phyloP scores from a whole-genome alignment of 2,888 invertebrate genomes.

The Cistogaster globosa region DNA sequence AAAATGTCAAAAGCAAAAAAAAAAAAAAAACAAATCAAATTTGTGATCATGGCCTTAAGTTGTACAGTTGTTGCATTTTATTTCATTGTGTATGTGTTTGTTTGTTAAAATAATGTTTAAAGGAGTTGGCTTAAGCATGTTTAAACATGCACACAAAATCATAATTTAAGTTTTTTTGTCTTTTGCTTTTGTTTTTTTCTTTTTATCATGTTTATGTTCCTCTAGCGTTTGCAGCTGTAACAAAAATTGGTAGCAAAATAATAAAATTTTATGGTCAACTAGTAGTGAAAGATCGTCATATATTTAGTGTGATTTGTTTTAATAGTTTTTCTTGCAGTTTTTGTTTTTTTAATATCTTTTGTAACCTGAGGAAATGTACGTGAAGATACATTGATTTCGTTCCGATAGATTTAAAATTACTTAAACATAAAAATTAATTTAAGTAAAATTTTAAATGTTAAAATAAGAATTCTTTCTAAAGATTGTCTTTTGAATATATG shows the following conservation, averaged over 20 bases:
- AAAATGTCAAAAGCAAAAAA: constrained; percentile 6
- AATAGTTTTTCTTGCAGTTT: constrained; percentile 21
- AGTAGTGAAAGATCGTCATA: constrained; percentile 71
- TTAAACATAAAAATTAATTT: constrained; percentile 53
- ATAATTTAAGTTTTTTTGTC: constrained; percentile 39
- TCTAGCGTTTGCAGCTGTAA: constrained; percentile 54
- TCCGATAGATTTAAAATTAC: constrained; percentile 18
- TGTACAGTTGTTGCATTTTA: constrained; percentile 17
- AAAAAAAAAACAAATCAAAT: constrained; percentile 31
- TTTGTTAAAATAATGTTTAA: constrained; percentile 6
- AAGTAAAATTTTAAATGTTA: constrained; percentile 23
- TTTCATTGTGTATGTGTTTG: constrained; percentile 7
- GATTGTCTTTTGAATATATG: too few species aligned
- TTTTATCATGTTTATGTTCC: constrained; percentile 23
- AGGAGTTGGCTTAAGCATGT: constrained; percentile 55
- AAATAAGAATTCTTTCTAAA: constrained; percentile 27
- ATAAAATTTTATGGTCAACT: constrained; percentile 80
- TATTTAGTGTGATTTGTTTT: constrained; percentile 61
- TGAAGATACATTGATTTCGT: neutral
- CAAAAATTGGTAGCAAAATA: constrained; percentile 77
- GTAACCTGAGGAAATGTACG: constrained; percentile 5
- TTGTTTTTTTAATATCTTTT: neutral
- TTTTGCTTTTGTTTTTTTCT: neutral
- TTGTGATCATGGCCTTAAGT: constrained; percentile 59
- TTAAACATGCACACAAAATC: constrained; percentile 64